These are phyloP conservation scores for Alfaro cultratus DNA, from an alignment of 2,797 vertebrate genomes.

Conservation along the genomic window DNA sequence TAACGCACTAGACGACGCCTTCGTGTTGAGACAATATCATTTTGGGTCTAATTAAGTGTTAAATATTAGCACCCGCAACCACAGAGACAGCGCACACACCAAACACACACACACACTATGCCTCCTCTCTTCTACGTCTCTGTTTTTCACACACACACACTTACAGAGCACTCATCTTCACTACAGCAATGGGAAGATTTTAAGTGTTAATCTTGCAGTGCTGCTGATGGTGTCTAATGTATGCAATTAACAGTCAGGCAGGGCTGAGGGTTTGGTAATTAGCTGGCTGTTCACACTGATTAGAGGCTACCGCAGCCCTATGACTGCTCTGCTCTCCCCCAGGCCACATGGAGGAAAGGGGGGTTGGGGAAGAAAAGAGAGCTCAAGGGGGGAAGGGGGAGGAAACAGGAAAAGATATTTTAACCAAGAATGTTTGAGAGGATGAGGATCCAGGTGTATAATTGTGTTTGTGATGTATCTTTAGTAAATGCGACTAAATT, in stretches of 20 bases:
- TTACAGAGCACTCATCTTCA: slow-evolving; percentile 59
- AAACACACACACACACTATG: slow-evolving; percentile 24
- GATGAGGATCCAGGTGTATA: slow-evolving; percentile 35
- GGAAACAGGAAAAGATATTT: slow-evolving; percentile 43
- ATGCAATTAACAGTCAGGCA: slow-evolving; percentile 99
- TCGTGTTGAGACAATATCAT: slow-evolving; percentile 59
- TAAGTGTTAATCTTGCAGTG: slow-evolving; percentile 98
- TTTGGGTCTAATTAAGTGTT: slow-evolving; percentile 79
- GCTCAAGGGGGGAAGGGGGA: slow-evolving; percentile 20
- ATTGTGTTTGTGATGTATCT: slow-evolving; percentile 14
- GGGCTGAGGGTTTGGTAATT: slow-evolving; percentile 94
- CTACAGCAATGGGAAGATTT: slow-evolving; percentile 94
- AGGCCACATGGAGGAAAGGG: slow-evolving; percentile 60
- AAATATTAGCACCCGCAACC: slow-evolving; percentile 72
- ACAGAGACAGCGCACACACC: slow-evolving; percentile 48
- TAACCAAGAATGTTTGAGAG: slow-evolving; percentile 40
- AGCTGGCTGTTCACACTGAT: slow-evolving; percentile 89
- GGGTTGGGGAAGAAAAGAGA: slow-evolving; percentile 32
- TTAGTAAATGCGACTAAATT: slow-evolving; percentile 1
- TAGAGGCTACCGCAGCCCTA: slow-evolving; percentile 79
- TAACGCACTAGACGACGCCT: slow-evolving; percentile 48
- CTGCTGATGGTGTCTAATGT: slow-evolving; percentile 98
- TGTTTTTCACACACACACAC: slow-evolving; percentile 38
- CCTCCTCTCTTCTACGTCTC: slow-evolving; percentile 39
- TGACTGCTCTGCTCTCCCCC: slow-evolving; percentile 72